Conservation (phyloP, 2,113 vertebrate genomes). For the Panthera leo region DNA sequence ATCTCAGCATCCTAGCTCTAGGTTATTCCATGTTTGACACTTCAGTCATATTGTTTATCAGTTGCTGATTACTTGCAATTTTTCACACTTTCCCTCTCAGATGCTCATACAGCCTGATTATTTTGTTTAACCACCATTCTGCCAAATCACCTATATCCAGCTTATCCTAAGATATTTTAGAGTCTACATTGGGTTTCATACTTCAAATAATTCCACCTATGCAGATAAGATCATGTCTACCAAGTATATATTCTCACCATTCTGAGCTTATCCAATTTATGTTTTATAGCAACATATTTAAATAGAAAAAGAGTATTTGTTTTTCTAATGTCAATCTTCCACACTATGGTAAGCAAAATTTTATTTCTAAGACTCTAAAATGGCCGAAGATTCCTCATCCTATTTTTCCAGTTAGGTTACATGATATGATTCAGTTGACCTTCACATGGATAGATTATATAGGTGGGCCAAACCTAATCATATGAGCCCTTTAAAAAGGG, state of each 20-base stretch:
- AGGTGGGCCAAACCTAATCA: not conserved
- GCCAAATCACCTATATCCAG: not conserved
- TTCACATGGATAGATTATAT: not conserved
- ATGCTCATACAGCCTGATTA: not conserved
- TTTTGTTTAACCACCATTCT: not conserved
- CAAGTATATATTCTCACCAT: not conserved
- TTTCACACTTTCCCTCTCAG: not conserved
- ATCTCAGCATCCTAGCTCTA: not conserved
- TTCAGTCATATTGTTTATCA: not conserved
- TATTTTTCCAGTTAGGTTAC: not conserved
- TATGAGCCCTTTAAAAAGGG: not conserved
- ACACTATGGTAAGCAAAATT: not conserved
- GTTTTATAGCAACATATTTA: not conserved
- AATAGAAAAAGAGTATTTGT: not conserved
- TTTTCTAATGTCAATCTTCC: not conserved
- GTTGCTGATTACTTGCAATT: not conserved
- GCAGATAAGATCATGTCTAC: not conserved
- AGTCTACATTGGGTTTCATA: not conserved
- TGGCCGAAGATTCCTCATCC: rapidly evolving
- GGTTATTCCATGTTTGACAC: not conserved
- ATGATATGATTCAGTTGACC: not conserved
- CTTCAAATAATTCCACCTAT: not conserved
- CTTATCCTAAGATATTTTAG: not conserved
- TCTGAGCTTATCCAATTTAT: not conserved
- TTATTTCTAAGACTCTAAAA: not conserved